A percentile compares a stretch with the other conserved stretches of the same genome.
These are phyloP conservation scores for Alfaro cultratus DNA, from an alignment of 2,797 vertebrate genomes.

Conservation along the genomic window DNA sequence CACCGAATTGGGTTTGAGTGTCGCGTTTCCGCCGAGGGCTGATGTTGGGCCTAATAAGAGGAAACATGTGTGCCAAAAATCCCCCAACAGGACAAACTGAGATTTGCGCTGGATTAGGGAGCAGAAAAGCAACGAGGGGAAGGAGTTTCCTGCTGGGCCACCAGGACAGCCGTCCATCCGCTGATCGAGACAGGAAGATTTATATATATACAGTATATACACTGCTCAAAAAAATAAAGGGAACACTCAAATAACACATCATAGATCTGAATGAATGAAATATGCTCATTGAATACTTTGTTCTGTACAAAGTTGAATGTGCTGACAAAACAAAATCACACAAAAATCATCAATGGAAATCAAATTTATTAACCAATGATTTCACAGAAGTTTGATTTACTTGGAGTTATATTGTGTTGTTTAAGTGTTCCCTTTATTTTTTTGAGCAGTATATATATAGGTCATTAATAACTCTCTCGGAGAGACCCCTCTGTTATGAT, in stretches of 20 bases:
- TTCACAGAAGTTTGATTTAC: too few species aligned
- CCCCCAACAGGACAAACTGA: conserved; percentile 56
- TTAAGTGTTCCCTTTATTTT: too few species aligned
- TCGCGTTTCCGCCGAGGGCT: conserved; percentile 69
- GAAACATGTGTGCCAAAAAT: conserved; percentile 78
- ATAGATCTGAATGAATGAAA: too few species aligned
- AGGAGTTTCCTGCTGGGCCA: conserved; percentile 54
- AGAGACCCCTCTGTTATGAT: not conserved
- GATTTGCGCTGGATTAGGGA: conserved; percentile 63
- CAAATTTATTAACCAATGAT: too few species aligned
- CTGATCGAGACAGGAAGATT: conserved; percentile 57
- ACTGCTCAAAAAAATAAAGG: too few species aligned
- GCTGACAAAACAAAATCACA: too few species aligned
- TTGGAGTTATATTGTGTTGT: too few species aligned
- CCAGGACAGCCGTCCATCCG: conserved; percentile 34
- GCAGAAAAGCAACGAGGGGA: conserved; percentile 44
- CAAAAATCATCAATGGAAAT: too few species aligned
- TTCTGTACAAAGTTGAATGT: too few species aligned
- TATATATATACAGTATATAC: conserved; percentile 16
- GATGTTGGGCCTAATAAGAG: conserved; percentile 73
- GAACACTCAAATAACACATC: too few species aligned
- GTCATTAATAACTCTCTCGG: not conserved
- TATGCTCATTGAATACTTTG: too few species aligned
- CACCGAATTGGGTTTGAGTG: conserved; percentile 71
- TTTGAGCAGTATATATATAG: too few species aligned